A percentile compares a stretch with the other conserved stretches of the same genome.
phyloP scores from a whole-genome alignment of 2,113 vertebrate genomes.

The Leucopternis melanops region DNA sequence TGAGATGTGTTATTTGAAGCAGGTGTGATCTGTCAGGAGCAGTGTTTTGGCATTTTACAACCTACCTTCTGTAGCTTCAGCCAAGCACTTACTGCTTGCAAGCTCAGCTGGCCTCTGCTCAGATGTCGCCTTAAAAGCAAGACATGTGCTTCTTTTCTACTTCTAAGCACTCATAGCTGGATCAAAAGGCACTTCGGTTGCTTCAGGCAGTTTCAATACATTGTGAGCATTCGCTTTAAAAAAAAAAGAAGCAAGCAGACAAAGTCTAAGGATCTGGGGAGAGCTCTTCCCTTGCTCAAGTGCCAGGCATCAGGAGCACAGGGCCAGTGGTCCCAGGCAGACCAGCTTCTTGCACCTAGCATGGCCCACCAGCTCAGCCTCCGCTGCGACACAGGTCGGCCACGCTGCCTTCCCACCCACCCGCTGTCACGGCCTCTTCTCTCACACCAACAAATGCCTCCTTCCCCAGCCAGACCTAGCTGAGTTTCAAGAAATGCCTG shows the following conservation, averaged over 20 bases:
- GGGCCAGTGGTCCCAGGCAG: neutral
- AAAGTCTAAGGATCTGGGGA: neutral
- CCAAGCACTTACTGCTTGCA: no score
- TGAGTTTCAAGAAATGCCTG: neutral
- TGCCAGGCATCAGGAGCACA: neutral
- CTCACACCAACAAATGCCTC: neutral
- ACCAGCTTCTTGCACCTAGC: neutral
- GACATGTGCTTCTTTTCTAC: neutral
- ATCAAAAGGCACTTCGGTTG: constrained; percentile 26
- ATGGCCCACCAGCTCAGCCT: neutral
- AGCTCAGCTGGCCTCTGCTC: no score
- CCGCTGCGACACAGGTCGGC: neutral
- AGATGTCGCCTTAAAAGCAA: constrained; percentile 25
- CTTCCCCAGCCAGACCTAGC: neutral
- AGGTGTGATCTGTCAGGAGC: constrained; percentile 65
- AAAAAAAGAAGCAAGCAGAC: neutral
- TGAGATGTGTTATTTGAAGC: constrained; percentile 62
- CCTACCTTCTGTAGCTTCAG: no score
- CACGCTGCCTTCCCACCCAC: neutral
- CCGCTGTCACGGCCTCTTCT: neutral
- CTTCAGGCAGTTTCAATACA: constrained; percentile 36
- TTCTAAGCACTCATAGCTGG: neutral
- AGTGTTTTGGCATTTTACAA: no score
- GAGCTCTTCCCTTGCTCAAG: neutral
- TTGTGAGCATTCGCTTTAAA: neutral